phyloP scores from a whole-genome alignment of 2,888 invertebrate genomes.

The Tiliacea aurago region DNA sequence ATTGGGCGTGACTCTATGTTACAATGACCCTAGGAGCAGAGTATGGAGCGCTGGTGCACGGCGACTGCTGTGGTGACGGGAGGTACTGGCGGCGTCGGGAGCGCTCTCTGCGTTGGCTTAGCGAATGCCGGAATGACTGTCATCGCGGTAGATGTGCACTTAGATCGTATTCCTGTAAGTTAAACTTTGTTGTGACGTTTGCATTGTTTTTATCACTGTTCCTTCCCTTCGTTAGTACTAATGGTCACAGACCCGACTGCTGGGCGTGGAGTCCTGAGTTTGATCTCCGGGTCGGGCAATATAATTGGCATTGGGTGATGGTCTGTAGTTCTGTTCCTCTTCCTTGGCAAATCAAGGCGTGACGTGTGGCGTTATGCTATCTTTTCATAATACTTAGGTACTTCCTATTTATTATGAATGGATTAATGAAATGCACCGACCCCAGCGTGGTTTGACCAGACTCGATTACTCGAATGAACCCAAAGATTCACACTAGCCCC shows the following conservation, averaged over 20 bases:
- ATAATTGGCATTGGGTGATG: neutral
- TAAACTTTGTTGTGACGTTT: neutral
- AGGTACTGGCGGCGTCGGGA: slow-evolving; percentile 32
- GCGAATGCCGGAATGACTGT: slow-evolving; percentile 35
- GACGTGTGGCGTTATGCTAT: too few relatives aligned
- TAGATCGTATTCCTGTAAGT: slow-evolving; percentile 38
- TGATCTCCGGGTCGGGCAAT: neutral
- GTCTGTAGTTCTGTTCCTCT: neutral
- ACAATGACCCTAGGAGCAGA: neutral
- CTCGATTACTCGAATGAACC: too few relatives aligned
- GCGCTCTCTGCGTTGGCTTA: slow-evolving; percentile 22
- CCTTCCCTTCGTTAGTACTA: too few relatives aligned
- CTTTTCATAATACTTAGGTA: neutral
- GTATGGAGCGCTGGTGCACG: slow-evolving; percentile 29
- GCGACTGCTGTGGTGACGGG: slow-evolving; percentile 46
- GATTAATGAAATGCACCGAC: too few relatives aligned
- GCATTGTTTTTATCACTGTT: neutral
- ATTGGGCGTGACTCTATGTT: neutral
- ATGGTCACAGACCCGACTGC: too few relatives aligned
- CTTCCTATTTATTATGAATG: too few relatives aligned
- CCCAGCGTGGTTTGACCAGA: too few relatives aligned
- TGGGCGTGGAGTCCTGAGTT: neutral
- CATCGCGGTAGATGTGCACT: slow-evolving; percentile 34
- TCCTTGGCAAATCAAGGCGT: neutral
- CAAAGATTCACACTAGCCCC: too few relatives aligned